A percentile compares a stretch with the other conserved stretches of the same genome.
These are phyloP conservation scores for Lytechinus pictus DNA, from an alignment of 35 echinoderm and acorn worm genomes.

Conservation along the genomic window DNA sequence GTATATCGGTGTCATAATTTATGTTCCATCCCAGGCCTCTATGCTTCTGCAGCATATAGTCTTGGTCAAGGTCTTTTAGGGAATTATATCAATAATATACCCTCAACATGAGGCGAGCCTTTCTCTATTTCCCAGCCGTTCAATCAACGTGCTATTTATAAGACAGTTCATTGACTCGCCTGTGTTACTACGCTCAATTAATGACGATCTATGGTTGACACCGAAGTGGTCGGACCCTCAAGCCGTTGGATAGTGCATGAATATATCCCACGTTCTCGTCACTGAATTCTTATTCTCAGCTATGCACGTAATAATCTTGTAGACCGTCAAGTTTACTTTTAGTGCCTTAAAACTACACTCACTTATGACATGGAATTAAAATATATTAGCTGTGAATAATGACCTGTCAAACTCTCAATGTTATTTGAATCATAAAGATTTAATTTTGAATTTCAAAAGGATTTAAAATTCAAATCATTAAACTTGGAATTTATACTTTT, in stretches of 20 bases:
- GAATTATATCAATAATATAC: background rate
- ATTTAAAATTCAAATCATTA: too few relatives aligned
- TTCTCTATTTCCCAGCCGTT: background rate
- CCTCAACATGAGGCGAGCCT: background rate
- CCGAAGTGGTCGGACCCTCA: background rate
- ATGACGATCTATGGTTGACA: background rate
- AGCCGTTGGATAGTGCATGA: background rate
- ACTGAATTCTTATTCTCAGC: background rate
- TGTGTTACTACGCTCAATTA: slow-evolving; percentile 18
- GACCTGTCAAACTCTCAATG: too few relatives aligned
- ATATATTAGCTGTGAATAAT: too few relatives aligned
- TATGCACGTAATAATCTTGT: too few relatives aligned
- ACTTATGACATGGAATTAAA: too few relatives aligned
- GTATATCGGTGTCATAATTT: slow-evolving; percentile 12
- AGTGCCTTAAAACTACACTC: too few relatives aligned
- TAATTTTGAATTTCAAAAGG: too few relatives aligned
- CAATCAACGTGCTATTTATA: slow-evolving; percentile 14
- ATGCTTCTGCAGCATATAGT: background rate
- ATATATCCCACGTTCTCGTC: background rate
- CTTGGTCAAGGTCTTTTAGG: background rate
- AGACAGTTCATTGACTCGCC: slow-evolving; percentile 1
- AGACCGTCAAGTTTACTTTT: too few relatives aligned
- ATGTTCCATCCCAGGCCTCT: background rate
- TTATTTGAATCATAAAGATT: too few relatives aligned
- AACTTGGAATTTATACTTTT: too few relatives aligned